A percentile compares a stretch with the other conserved stretches of the same genome.
phyloP scores from a whole-genome alignment of 2,113 vertebrate species.

The Rattus rattus region DNA sequence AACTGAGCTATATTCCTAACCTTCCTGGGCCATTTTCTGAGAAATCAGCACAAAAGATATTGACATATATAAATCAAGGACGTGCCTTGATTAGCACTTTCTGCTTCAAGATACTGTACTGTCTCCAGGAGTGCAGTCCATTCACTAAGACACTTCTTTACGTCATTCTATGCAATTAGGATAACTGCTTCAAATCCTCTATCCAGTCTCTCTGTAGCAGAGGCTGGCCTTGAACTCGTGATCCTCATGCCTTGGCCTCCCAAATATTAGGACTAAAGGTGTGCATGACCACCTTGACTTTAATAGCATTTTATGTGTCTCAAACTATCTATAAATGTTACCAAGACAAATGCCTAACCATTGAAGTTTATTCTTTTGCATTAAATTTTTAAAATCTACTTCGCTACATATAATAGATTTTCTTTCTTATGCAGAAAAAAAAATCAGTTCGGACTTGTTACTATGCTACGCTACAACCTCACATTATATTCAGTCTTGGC shows the following conservation, averaged over 20 bases:
- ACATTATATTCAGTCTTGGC: neutral
- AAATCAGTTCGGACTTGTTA: neutral
- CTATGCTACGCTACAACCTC: neutral
- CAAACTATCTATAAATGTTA: neutral
- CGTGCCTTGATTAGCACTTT: neutral
- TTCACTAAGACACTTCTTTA: neutral
- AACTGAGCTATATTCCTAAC: neutral
- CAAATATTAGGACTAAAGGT: neutral
- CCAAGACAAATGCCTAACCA: neutral
- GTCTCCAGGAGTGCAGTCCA: neutral
- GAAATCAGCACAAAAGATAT: neutral
- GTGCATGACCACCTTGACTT: neutral
- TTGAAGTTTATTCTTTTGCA: slow-evolving; percentile 1
- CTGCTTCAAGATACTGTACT: neutral
- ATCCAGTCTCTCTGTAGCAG: neutral
- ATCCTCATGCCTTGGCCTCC: neutral
- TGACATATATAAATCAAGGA: neutral
- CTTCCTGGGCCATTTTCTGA: neutral
- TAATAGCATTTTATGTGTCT: neutral
- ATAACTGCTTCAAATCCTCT: neutral
- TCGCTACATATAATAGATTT: neutral
- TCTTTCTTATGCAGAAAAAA: neutral
- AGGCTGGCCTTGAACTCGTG: neutral
- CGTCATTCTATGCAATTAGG: neutral
- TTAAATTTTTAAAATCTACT: neutral